Evolutionary conservation across 1,140 invertebrate species (phyloP).

Genomic region (Bradynema listronoti): DNA sequence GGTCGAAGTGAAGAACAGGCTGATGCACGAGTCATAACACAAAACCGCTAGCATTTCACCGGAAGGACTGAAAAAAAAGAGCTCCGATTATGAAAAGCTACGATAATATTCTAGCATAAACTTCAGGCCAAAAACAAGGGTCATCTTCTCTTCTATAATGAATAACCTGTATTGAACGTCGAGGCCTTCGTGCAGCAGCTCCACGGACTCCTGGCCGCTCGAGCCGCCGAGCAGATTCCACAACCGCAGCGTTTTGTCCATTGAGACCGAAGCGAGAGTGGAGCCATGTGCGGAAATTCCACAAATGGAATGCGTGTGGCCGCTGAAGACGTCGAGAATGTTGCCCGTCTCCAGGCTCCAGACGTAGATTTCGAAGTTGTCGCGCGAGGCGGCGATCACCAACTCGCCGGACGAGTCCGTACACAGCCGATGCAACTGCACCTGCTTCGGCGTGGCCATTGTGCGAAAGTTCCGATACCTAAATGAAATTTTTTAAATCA

Average conservation of each 20-base stretch:
- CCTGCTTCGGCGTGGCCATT: slow-evolving; percentile 40
- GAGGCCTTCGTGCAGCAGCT: slow-evolving; percentile 37
- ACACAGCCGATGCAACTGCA: slow-evolving; percentile 33
- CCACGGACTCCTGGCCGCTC: slow-evolving; percentile 31
- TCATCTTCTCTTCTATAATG: too few species aligned
- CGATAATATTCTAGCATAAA: too few species aligned
- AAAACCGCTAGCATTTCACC: slow-evolving; percentile 37
- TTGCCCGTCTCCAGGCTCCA: slow-evolving; percentile 39
- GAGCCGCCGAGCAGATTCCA: slow-evolving; percentile 33
- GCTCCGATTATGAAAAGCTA: too few species aligned
- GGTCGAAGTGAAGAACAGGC: slow-evolving; percentile 29
- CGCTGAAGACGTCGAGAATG: slow-evolving; percentile 28
- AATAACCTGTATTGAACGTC: slow-evolving; percentile 44
- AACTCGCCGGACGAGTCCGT: slow-evolving; percentile 35
- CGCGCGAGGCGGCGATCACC: slow-evolving; percentile 34
- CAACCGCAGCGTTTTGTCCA: slow-evolving; percentile 42
- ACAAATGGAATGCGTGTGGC: slow-evolving; percentile 26
- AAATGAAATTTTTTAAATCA: slow-evolving; percentile 8
- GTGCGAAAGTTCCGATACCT: slow-evolving; percentile 46
- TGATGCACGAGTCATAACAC: slow-evolving; percentile 39
- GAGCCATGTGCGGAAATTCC: slow-evolving; percentile 18
- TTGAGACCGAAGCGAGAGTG: slow-evolving; percentile 28
- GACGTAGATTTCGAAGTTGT: slow-evolving; percentile 38
- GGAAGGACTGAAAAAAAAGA: slow-evolving; percentile 27
- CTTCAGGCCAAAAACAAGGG: too few species aligned